phyloP scores from a whole-genome alignment of 2,113 vertebrate species.

The Oreochromis aureus region DNA sequence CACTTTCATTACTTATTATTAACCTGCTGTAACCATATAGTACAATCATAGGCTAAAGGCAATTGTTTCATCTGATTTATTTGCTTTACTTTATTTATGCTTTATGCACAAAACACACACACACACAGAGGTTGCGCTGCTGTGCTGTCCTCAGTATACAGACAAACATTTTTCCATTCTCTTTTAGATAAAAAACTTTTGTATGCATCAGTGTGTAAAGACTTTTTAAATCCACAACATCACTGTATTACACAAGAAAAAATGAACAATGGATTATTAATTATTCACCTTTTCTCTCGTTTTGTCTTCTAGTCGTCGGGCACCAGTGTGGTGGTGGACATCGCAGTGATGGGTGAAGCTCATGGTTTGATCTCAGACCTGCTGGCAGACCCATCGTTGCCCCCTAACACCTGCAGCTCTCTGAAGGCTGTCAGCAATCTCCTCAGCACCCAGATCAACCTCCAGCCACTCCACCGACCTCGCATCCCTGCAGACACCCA shows the following conservation, averaged over 20 bases:
- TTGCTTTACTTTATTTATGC: not conserved
- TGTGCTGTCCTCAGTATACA: not conserved
- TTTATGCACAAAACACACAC: not conserved
- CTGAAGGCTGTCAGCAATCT: constrained; percentile 93
- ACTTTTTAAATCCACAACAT: not conserved
- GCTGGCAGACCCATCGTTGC: constrained; percentile 87
- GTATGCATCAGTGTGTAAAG: not conserved
- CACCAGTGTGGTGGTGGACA: constrained; percentile 92
- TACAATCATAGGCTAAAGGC: not conserved
- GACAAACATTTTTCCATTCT: not conserved
- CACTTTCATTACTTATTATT: not conserved
- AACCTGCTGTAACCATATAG: not conserved
- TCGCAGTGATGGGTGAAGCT: constrained; percentile 95
- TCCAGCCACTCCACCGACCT: constrained; percentile 87
- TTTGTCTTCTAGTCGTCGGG: constrained; percentile 79
- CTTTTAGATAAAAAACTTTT: not conserved
- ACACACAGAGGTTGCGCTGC: no score
- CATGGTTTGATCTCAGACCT: constrained; percentile 95
- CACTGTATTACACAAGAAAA: not conserved
- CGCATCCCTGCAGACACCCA: constrained; percentile 81
- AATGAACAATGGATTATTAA: not conserved
- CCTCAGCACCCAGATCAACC: constrained; percentile 89
- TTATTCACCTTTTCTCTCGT: not conserved
- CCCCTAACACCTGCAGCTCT: constrained; percentile 89
- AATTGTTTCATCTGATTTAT: not conserved